A percentile compares a stretch with the other conserved stretches of the same genome.
Conservation (phyloP, 2,888 invertebrate species). For the Synergus gifuensis region DNA sequence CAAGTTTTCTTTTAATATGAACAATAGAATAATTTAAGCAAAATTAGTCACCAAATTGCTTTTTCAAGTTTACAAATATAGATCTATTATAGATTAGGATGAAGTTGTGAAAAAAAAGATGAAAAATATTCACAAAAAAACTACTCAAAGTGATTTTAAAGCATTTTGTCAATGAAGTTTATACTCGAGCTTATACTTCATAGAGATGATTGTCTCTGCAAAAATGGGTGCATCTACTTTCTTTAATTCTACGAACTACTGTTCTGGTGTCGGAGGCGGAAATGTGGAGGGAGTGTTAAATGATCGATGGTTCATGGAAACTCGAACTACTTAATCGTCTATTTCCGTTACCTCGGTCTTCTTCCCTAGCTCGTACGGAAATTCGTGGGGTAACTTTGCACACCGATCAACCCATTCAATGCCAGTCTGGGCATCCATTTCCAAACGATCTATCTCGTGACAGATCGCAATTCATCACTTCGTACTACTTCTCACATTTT, state of each 20-base stretch:
- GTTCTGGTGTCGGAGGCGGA: slow-evolving; percentile 18
- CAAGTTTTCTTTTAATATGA: no score
- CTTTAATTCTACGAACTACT: slow-evolving; percentile 28
- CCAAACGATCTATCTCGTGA: slow-evolving; percentile 33
- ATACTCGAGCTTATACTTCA: background rate
- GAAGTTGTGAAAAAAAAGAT: background rate
- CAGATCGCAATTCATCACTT: slow-evolving; percentile 32
- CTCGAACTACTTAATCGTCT: slow-evolving; percentile 67
- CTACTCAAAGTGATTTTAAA: background rate
- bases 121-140: background rate
- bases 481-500: slow-evolving; percentile 14
- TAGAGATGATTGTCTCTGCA: background rate
- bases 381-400: slow-evolving; percentile 38
- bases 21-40: no score
- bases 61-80: no score
- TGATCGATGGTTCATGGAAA: slow-evolving; percentile 67
- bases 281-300: slow-evolving; percentile 51
- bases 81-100: no score
- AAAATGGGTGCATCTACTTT: slow-evolving; percentile 1
- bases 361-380: slow-evolving; percentile 28
- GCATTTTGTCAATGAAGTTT: background rate
- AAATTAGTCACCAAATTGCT: no score
- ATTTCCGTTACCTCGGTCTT: slow-evolving; percentile 58
- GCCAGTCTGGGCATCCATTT: slow-evolving; percentile 38
- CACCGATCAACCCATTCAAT: slow-evolving; percentile 38